A percentile compares a stretch with the other conserved stretches of the same genome.
Evolutionary conservation across 2,888 invertebrate genomes (phyloP).

Genomic region (Acanthacorydalis orientalis): DNA sequence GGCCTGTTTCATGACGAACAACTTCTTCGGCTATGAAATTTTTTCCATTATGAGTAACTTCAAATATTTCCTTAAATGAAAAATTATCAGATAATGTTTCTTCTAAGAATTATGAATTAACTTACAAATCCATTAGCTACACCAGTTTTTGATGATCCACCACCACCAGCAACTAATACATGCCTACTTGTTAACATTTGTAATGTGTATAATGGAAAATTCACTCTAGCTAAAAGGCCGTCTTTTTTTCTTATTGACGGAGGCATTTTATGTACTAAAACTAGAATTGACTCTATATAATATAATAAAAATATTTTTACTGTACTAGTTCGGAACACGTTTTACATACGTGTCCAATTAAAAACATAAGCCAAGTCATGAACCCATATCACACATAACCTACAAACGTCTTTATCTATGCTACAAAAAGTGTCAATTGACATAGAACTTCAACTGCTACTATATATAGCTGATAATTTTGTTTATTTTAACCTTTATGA

Average conservation of each 20-base stretch:
- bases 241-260: constrained; percentile 40
- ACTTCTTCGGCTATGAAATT: constrained; percentile 77
- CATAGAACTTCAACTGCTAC: no score
- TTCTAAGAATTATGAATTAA: constrained; percentile 14
- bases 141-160: constrained; percentile 92
- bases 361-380: background rate
- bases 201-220: constrained; percentile 85
- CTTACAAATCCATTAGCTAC: constrained; percentile 94
- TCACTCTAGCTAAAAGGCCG: constrained; percentile 69
- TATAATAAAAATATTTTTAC: background rate
- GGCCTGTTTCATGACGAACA: constrained; percentile 75
- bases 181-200: constrained; percentile 83
- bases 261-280: constrained; percentile 31
- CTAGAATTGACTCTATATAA: no score
- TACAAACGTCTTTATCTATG: no score
- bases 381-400: no score
- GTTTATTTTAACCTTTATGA: no score
- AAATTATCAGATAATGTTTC: constrained; percentile 1
- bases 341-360: constrained; percentile 1
- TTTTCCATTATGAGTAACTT: constrained; percentile 69
- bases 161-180: constrained; percentile 92
- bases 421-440: no score
- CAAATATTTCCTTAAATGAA: constrained; percentile 70
- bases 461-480: no score
- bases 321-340: background rate